Evolutionary conservation across 2,797 vertebrate species (phyloP).

Genomic region (Dipus sagitta): DNA sequence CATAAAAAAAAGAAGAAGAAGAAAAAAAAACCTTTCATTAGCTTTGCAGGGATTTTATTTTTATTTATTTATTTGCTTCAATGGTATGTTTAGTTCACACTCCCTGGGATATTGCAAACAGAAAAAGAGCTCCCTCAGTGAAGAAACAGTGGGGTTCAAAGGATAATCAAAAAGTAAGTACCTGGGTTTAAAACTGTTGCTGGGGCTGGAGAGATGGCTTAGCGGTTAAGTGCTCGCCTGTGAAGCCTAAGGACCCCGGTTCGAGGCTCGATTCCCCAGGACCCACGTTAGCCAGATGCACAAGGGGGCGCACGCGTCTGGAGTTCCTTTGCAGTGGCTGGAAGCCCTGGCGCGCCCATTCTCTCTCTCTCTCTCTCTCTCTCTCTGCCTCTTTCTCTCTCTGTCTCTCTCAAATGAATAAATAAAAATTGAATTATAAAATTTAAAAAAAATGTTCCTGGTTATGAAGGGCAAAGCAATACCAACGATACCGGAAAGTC

Average conservation of each 20-base stretch:
- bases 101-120: conserved; percentile 37
- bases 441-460: not conserved
- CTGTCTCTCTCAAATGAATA: too few relatives aligned
- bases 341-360: too few relatives aligned
- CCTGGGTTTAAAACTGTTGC: conserved; percentile 2
- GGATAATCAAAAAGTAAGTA: conserved; percentile 60
- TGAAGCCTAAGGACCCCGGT: too few relatives aligned
- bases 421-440: too few relatives aligned
- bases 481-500: not conserved
- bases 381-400: too few relatives aligned
- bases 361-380: too few relatives aligned
- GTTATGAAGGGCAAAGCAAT: not conserved
- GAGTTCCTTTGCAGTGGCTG: too few relatives aligned
- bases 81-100: conserved; percentile 38
- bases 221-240: too few relatives aligned
- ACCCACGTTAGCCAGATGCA: too few relatives aligned
- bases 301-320: too few relatives aligned
- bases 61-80: conserved; percentile 23
- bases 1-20: not conserved
- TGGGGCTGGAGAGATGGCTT: too few relatives aligned
- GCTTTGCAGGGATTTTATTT: conserved; percentile 25
- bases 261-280: too few relatives aligned
- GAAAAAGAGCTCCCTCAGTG: conserved; percentile 17
- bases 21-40: conserved; percentile 63
- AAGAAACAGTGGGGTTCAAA: conserved; percentile 9